Evolutionary conservation across 2,113 vertebrate genomes (phyloP).

Genomic region (Bos indicus): DNA sequence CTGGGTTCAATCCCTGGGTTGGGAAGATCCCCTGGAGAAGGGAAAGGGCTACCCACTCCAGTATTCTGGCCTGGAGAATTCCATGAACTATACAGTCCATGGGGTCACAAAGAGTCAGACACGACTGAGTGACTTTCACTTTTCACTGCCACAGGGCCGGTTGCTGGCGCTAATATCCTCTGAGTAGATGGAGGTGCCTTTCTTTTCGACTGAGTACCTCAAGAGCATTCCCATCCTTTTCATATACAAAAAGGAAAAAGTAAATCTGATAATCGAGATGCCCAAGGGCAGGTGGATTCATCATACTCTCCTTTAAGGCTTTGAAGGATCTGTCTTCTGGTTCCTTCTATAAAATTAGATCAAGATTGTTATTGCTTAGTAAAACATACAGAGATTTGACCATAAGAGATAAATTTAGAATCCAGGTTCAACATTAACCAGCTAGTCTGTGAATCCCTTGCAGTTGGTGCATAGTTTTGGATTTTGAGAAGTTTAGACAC

Average conservation of each 20-base stretch:
- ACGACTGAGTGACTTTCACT: rapidly evolving
- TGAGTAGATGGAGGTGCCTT: background rate
- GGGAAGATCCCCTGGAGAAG: no score
- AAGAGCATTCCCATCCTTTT: background rate
- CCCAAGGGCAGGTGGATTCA: background rate
- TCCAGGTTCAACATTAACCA: background rate
- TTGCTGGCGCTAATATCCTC: background rate
- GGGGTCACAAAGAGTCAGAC: no score
- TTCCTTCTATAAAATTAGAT: background rate
- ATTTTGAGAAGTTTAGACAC: background rate
- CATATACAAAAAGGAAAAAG: background rate
- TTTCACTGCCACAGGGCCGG: background rate
- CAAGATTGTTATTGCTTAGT: background rate
- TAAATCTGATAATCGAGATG: background rate
- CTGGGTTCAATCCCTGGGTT: no score
- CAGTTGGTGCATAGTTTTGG: background rate
- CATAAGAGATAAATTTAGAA: background rate
- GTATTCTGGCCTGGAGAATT: no score
- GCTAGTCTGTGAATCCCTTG: background rate
- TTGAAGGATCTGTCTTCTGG: background rate
- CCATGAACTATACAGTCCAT: no score
- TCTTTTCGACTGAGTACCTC: background rate
- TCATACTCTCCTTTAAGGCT: background rate
- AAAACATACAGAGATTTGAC: background rate
- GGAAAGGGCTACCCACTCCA: no score